Base-by-base conservation (phyloP, 2,888 invertebrate genomes). In the Schrankia costaestrigalis region DNA sequence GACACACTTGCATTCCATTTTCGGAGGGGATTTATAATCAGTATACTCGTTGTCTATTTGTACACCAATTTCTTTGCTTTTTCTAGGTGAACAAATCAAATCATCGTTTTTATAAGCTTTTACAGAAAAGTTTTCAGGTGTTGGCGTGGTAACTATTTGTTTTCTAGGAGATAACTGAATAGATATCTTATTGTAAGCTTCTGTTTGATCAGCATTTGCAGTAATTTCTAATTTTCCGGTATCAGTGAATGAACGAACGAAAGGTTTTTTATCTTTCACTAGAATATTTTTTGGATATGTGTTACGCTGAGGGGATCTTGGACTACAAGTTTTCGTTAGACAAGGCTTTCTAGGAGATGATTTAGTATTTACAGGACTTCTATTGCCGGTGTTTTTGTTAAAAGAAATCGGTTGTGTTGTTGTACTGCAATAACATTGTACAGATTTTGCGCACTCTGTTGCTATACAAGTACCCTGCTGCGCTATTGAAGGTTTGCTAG, bases 361-460 rank as follows among this genome's bases (percentile, higher is more conserved):
- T n/a, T 14, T 32, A 6, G n/a, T 14, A 11, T 15, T 26, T 2
- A 2, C 7, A n/a, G 29, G 11, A 12, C 28, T 23, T 15, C 34
- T 37, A n/a, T 12, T n/a, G 8, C 2, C 2, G 8, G 35, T 33
- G 25, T 30, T 7, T 31, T 49, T 29, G 35, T 41, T n/a, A n/a
- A n/a, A n/a, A n/a, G n/a, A n/a, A n/a, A n/a, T 12, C 13, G 8
- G 6, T 4, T n/a, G 35, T 33, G 25, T 30, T 7, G 34, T 49
- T 29, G 35, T 41, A 32, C 41, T 50, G 25, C 40, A 39, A 36
- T 49, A 47, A 12, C 64, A 73, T 38, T 81, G 82, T 7, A 71
- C 66, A 24, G 65, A 71, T 67, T 74, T 82, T 9, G 73, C 68
- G 41, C 71, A 76, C 35, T 75, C 76, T 32, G 71, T 73, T 23